These are phyloP conservation scores for Actenoides lindsayi DNA, from an alignment of 2,113 vertebrate species.

Conservation along the genomic window DNA sequence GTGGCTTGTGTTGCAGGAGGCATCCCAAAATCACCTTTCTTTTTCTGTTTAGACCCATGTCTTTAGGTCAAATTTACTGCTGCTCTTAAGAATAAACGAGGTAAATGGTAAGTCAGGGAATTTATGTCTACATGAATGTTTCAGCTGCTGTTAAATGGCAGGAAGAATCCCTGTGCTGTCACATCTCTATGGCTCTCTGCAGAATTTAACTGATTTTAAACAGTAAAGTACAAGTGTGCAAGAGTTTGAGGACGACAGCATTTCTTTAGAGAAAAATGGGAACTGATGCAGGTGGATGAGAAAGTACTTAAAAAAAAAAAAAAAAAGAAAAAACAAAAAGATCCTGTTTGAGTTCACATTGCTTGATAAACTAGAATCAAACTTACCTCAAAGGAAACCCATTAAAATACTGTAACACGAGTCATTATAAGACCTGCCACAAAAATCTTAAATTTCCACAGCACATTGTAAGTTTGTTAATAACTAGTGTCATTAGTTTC, in stretches of 20 bases:
- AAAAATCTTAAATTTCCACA: conserved; percentile 76
- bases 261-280: conserved; percentile 17
- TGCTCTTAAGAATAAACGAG: not conserved
- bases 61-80: not conserved
- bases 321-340: not conserved
- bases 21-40: not conserved
- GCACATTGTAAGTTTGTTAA: conserved; percentile 78
- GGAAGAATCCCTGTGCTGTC: not conserved
- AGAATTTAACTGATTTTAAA: not conserved
- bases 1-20: not conserved
- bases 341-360: conserved; percentile 9
- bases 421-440: conserved; percentile 78
- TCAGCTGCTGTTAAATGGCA: not conserved
- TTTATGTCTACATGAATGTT: not conserved
- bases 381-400: conserved; percentile 78
- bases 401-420: conserved; percentile 79
- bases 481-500: conserved; percentile 82
- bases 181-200: not conserved
- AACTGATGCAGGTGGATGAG: conserved; percentile 21
- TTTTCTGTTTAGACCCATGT: not conserved
- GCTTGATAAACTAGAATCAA: conserved; percentile 65
- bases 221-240: not conserved
- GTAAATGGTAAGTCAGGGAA: not conserved
- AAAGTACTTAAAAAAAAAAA: not conserved
- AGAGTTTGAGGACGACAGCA: not conserved